Evolutionary conservation across 2,113 vertebrate genomes (phyloP).

Genomic region (Laterallus jamaicensis): DNA sequence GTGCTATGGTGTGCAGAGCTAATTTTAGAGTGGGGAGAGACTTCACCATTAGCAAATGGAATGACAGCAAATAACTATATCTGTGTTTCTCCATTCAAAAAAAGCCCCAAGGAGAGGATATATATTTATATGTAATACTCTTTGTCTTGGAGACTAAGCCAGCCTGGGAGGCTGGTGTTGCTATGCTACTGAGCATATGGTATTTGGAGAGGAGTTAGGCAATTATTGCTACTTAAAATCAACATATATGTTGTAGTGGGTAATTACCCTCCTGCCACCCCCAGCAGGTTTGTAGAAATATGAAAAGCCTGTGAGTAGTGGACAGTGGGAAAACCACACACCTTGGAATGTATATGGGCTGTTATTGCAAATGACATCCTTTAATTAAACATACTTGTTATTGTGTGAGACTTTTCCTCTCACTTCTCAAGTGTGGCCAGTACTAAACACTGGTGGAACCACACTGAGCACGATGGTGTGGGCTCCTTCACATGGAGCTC

Average conservation of each 20-base stretch:
- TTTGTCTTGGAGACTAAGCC: neutral
- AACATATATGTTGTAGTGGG: neutral
- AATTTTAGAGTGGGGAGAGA: neutral
- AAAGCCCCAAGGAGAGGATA: neutral
- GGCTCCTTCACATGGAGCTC: neutral
- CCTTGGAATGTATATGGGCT: neutral
- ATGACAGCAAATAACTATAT: neutral
- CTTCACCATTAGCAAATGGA: neutral
- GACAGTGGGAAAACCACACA: neutral
- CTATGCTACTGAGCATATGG: neutral
- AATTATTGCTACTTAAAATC: neutral
- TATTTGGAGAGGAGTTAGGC: neutral
- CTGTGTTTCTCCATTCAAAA: neutral
- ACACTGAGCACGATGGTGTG: neutral
- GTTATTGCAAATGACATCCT: neutral
- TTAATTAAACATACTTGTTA: constrained; percentile 16
- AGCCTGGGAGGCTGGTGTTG: neutral
- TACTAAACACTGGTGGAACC: neutral
- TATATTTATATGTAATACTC: neutral
- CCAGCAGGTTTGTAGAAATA: neutral
- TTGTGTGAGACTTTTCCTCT: neutral
- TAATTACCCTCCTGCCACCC: neutral
- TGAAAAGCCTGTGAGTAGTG: neutral
- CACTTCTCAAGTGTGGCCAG: neutral
- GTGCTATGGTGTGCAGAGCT: neutral